A percentile compares a stretch with the other conserved stretches of the same genome.
phyloP scores from a whole-genome alignment of 2,113 vertebrate genomes.

The Synchiropus splendidus region DNA sequence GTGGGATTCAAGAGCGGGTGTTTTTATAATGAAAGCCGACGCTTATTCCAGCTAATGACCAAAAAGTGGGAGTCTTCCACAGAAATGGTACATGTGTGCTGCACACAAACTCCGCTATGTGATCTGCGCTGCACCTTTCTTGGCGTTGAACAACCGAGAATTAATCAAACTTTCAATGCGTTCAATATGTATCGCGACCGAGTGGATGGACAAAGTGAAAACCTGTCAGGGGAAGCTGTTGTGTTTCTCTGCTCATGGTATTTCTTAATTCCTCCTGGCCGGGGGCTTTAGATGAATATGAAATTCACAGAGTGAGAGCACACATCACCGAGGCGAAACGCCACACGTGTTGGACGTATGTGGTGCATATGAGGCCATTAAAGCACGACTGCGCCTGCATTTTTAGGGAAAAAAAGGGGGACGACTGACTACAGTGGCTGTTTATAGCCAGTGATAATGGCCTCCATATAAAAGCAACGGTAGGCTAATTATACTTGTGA shows the following conservation, averaged over 20 bases:
- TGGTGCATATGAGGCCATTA: conserved; percentile 57
- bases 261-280: conserved; percentile 2
- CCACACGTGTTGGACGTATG: conserved; percentile 60
- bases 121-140: too few relatives aligned
- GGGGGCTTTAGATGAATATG: neutral
- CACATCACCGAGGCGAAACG: conserved; percentile 5
- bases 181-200: too few relatives aligned
- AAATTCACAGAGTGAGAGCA: conserved; percentile 8
- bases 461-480: conserved; percentile 60
- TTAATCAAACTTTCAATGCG: too few relatives aligned
- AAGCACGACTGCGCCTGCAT: conserved; percentile 47
- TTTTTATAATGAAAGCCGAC: conserved; percentile 65
- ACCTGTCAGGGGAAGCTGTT: too few relatives aligned
- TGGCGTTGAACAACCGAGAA: too few relatives aligned
- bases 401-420: conserved; percentile 32
- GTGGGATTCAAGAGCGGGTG: conserved; percentile 48
- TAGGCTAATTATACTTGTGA: conserved; percentile 53
- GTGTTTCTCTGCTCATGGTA: too few relatives aligned
- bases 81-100: conserved; percentile 27
- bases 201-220: too few relatives aligned
- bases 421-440: conserved; percentile 46
- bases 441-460: conserved; percentile 70
- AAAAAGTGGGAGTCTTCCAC: conserved; percentile 28
- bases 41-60: conserved; percentile 61
- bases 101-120: conserved; percentile 13